Evolutionary conservation across 2,797 vertebrate genomes (phyloP), one percentile per base, ranked within the genome.

Genomic region (Lagodon rhomboides): DNA sequence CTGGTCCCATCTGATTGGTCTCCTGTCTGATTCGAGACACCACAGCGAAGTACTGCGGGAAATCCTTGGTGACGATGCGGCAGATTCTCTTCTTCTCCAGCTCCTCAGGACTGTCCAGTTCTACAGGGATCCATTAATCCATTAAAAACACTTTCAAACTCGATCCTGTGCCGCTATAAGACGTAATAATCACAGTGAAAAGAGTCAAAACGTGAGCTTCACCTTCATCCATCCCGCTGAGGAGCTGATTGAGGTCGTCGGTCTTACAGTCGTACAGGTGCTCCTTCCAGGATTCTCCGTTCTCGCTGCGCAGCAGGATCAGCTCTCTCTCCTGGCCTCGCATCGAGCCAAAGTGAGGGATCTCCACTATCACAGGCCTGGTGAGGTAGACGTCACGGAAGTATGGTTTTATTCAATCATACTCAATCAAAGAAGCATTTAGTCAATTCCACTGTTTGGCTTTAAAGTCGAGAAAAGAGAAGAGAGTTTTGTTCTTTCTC

Each of bases 171-270:
- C 15, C 20, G 15, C 15, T 41, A 18, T 50, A 25, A 38, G 1
- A 58, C 27, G 25, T 20, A 27, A 38, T 50, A 27, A 68, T 73
- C 1, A 27, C 47, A 30, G 30, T 38, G n/a, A 46, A 50, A 38
- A 9, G 16, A 61, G 9, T 25, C 5, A 50, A 10, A 34, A 20
- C 1, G 0, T 3, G 12, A 5, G 51, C 47, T 56, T 77, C 93
- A 99, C 98, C 98, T 98, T 99, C 98, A 13, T 99, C 98, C 98
- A 99, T 99, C 90, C 98, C 98, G 17, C 97, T 97, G 38, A 99
- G 97, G 38, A 99, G 94, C 81, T 97, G 97, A 0, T 92, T 95
- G 84, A 99, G 95, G 82, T 98, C 96, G 64, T 98, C 97, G 0
- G 95, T 95, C 90, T 96, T 97, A 91, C 94, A 97, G 94, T 99